Conservation (phyloP, 2,113 vertebrate genomes). For the Marmota monax region DNA sequence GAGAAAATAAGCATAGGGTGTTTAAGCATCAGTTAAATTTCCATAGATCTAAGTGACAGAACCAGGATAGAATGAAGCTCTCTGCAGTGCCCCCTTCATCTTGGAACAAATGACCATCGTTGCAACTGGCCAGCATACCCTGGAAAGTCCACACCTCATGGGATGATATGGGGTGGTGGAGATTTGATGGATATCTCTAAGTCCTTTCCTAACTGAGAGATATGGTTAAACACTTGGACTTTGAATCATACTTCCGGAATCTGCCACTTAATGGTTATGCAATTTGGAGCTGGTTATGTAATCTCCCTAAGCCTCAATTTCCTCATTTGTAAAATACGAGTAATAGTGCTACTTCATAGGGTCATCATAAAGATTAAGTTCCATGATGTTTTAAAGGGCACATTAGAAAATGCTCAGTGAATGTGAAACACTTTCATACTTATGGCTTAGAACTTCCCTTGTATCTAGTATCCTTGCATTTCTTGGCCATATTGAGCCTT, state of each 20-base stretch:
- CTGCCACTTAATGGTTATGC: background rate
- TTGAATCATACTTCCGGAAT: background rate
- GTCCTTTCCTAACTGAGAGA: background rate
- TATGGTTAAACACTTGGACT: background rate
- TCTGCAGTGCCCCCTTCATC: conserved; percentile 33
- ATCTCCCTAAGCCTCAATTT: conserved; percentile 9
- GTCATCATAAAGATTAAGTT: background rate
- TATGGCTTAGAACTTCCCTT: conserved; percentile 6
- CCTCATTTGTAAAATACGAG: conserved; percentile 30
- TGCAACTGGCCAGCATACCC: background rate
- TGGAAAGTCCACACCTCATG: background rate
- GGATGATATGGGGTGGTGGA: background rate
- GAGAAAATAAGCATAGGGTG: background rate
- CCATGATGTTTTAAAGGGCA: background rate
- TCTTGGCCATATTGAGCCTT: background rate
- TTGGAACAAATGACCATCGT: background rate
- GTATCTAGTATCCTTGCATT: background rate
- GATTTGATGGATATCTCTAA: background rate
- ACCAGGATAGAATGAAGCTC: background rate
- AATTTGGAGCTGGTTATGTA: background rate
- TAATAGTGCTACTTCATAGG: background rate
- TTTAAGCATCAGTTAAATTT: background rate
- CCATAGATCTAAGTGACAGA: background rate
- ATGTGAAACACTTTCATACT: conserved; percentile 1
- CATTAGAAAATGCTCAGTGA: conserved; percentile 37